Base-by-base conservation (phyloP, 2,888 invertebrate species). In the Brachyopa scutellaris region DNA sequence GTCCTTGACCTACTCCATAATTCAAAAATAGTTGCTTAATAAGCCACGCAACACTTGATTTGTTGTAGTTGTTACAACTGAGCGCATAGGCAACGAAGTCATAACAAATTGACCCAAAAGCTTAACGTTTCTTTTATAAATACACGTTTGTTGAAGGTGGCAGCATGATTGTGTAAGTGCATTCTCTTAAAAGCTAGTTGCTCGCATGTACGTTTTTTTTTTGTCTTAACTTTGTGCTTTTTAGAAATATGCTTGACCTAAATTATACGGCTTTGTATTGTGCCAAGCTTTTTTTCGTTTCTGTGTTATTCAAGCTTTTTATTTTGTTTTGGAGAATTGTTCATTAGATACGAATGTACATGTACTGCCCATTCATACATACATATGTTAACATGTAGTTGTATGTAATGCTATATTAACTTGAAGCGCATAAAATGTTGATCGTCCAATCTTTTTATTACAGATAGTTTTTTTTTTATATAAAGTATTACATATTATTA, bases 1-100 rank as follows among this genome's bases (percentile, higher is more conserved):
- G 90, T 90, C 90, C 90, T 90, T 90, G 90, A 90, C 90, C 90
- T 90, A 90, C 90, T 90, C 90, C 90, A 89, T 66, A 59, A 70
- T 72, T 77, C 45, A 82, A 70, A 82, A 77, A 82, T 76, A 70
- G 80, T 80, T 80, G 76, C 40, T 64, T 49, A 53, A 69, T 38
- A 57, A 53, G 45, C 53, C 55, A 31, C 23, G 45, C 21, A 49
- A 55, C 21, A 73, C 51, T 64, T 73, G 38, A 57, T 49, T 73
- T 57, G 57, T 57, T 36, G 29, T 59, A 40, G 55, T 53, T 6
- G 55, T 9, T 33, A 26, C 31, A 36, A 31, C 47, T 29, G 23
- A 57, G 38, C 61, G 51, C 33, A 51, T 40, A 62, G 13, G 42
- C 31, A 23, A 33, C 42, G 15, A 62, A 64, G 51, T 29, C 26